Evolutionary conservation across 2,113 vertebrate species (phyloP).

Genomic region (human): GRCh38 chr18:2637001-2637500

Average conservation of each 20-base stretch:
- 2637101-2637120: not conserved
- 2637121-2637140: slow-evolving; percentile 13
- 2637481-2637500: not conserved
- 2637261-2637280: not conserved
- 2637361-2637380: slow-evolving; percentile 12
- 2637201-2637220: not conserved
- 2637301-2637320: not conserved
- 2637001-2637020: not conserved
- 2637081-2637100: not conserved
- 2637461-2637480: not conserved
- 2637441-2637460: not conserved
- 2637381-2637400: slow-evolving; percentile 7
- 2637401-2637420: not conserved
- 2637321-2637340: not conserved
- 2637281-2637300: not conserved
- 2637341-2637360: not conserved
- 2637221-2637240: not conserved
- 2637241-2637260: not conserved
- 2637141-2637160: slow-evolving; percentile 64
- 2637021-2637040: not conserved
- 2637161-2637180: slow-evolving; percentile 67
- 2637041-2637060: not conserved
- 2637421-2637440: not conserved
- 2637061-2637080: not conserved
- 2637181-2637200: slow-evolving; percentile 42